Evolutionary conservation across 1,140 invertebrate species (phyloP).

Genomic region (Eupristina koningsbergeri): DNA sequence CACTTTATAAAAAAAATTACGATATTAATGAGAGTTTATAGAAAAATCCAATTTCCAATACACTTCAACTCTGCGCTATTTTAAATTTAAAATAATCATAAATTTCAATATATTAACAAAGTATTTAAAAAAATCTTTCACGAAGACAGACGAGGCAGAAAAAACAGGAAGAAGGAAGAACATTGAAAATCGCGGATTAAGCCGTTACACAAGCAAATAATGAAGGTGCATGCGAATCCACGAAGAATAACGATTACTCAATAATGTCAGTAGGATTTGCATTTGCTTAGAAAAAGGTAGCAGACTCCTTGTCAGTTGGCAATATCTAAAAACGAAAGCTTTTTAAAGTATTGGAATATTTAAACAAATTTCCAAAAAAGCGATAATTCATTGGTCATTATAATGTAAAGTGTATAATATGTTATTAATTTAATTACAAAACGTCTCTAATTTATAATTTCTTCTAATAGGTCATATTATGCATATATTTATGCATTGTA

Average conservation of each 20-base stretch:
- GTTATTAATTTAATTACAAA: background rate
- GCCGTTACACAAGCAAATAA: constrained; percentile 43
- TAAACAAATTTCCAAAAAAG: background rate
- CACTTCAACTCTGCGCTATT: background rate
- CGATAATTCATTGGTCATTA: background rate
- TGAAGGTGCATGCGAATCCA: constrained; percentile 12
- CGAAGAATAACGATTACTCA: constrained; percentile 30
- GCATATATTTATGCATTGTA: background rate
- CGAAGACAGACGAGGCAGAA: background rate
- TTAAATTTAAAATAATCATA: background rate
- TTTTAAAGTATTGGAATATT: background rate
- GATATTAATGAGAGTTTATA: no score
- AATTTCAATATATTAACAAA: background rate
- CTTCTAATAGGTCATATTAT: background rate
- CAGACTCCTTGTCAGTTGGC: background rate
- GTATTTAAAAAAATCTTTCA: no score
- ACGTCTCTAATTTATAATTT: background rate
- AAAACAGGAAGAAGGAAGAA: constrained; percentile 29
- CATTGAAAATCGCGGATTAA: constrained; percentile 41
- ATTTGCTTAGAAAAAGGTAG: background rate
- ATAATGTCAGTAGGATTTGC: constrained; percentile 2
- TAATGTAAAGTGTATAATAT: background rate
- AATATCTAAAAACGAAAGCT: background rate
- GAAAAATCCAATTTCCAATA: no score
- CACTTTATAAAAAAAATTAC: no score